These are phyloP conservation scores for Camponotus vicinus DNA, from an alignment of 1,140 invertebrate species.

Conservation along the genomic window DNA sequence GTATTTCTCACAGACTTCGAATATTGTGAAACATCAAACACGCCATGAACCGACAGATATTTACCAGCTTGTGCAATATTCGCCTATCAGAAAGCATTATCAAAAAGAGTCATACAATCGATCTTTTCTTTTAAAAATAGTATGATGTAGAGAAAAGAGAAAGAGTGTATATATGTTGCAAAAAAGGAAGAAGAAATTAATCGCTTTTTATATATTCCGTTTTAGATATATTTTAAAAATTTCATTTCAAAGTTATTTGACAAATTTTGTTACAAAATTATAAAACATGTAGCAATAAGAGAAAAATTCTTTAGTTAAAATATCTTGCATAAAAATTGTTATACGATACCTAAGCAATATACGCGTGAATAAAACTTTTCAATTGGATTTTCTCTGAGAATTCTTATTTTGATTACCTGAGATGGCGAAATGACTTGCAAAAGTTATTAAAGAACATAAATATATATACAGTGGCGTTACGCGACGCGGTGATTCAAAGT, in stretches of 20 bases:
- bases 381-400: background rate
- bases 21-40: constrained; percentile 30
- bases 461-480: constrained; percentile 19
- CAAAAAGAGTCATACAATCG: background rate
- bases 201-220: background rate
- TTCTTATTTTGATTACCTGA: constrained; percentile 15
- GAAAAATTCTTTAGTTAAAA: background rate
- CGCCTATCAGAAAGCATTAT: background rate
- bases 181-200: background rate
- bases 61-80: constrained; percentile 23
- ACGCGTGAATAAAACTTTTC: background rate
- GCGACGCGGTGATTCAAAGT: constrained; percentile 8
- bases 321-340: background rate
- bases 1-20: constrained; percentile 13
- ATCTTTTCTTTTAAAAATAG: constrained; percentile 10
- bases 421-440: background rate
- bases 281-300: background rate
- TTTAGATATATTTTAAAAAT: background rate
- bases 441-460: constrained; percentile 45
- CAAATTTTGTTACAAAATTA: background rate
- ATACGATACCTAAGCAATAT: background rate
- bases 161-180: background rate
- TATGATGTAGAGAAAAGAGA: background rate
- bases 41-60: constrained; percentile 35
- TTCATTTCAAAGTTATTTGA: background rate